These are phyloP conservation scores for Plutella xylostella DNA, from an alignment of 2,888 invertebrate species.

Conservation along the genomic window DNA sequence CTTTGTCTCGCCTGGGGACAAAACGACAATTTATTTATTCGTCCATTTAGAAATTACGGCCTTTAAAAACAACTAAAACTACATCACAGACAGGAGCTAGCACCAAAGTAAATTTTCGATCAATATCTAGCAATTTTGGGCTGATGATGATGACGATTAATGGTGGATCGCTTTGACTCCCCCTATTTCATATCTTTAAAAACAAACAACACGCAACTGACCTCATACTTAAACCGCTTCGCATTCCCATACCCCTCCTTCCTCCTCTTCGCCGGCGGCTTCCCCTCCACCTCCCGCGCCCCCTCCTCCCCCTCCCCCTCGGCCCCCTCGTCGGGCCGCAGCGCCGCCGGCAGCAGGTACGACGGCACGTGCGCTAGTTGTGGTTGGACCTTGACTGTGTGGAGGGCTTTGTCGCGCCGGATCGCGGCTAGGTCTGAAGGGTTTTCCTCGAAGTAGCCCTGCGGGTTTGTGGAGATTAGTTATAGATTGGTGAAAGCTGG, in stretches of 20 bases:
- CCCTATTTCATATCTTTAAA: neutral
- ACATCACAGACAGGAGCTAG: too few species aligned
- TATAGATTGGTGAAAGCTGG: neutral
- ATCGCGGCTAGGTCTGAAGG: conserved; percentile 88
- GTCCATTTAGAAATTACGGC: too few species aligned
- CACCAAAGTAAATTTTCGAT: neutral
- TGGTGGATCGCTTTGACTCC: neutral
- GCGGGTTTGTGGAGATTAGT: conserved; percentile 10
- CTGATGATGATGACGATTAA: too few species aligned
- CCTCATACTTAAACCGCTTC: conserved; percentile 57
- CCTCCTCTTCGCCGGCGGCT: conserved; percentile 34
- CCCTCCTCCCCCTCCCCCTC: conserved; percentile 32
- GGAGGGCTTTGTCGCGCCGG: conserved; percentile 86
- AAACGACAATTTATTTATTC: too few species aligned
- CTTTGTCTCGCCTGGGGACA: conserved; percentile 71
- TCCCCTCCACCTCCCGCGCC: conserved; percentile 21
- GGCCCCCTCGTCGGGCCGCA: conserved; percentile 74
- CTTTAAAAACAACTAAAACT: too few species aligned
- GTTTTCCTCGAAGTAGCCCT: conserved; percentile 94
- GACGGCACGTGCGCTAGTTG: conserved; percentile 94
- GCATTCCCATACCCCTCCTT: conserved; percentile 38
- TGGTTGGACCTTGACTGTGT: conserved; percentile 84
- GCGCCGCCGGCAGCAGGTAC: conserved; percentile 85
- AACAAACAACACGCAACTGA: too few species aligned
- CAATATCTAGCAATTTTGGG: neutral